phyloP scores from a whole-genome alignment of 1,140 invertebrate genomes.

The Drosophila jambulina region DNA sequence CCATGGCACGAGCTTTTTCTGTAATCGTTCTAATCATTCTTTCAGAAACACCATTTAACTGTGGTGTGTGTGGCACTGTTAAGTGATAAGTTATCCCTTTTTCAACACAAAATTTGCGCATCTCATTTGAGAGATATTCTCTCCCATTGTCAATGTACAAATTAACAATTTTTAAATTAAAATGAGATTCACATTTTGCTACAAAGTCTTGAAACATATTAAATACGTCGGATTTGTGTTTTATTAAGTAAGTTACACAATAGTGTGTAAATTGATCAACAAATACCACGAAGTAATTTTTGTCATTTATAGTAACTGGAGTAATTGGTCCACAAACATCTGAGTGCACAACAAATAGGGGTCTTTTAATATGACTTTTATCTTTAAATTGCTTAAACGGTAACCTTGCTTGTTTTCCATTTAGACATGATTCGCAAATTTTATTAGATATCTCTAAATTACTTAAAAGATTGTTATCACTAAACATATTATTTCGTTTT shows the following conservation, averaged over 20 bases:
- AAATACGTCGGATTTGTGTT: slow-evolving; percentile 30
- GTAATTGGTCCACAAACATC: slow-evolving; percentile 2
- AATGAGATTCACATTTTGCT: neutral
- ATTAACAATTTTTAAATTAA: neutral
- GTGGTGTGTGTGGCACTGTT: slow-evolving; percentile 13
- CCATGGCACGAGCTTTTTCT: slow-evolving; percentile 20
- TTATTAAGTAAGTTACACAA: slow-evolving; percentile 28
- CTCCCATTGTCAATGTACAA: neutral
- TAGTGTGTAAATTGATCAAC: slow-evolving; percentile 4
- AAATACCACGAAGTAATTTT: slow-evolving; percentile 9
- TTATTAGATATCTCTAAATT: neutral
- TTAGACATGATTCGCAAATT: slow-evolving; percentile 17
- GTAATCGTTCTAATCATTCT: slow-evolving; percentile 23
- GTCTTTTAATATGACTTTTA: slow-evolving; percentile 1
- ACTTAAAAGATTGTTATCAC: slow-evolving; percentile 1
- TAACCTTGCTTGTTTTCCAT: neutral
- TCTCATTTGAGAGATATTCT: neutral
- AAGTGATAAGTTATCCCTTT: slow-evolving; percentile 22
- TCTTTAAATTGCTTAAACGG: slow-evolving; percentile 2
- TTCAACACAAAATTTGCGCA: slow-evolving; percentile 18
- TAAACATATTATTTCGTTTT: neutral
- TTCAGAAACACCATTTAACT: slow-evolving; percentile 4
- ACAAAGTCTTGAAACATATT: slow-evolving; percentile 11
- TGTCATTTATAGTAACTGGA: neutral
- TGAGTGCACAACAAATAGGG: neutral